These are phyloP conservation scores for Drosophila varians DNA, from an alignment of 1,140 invertebrate species.

Conservation along the genomic window DNA sequence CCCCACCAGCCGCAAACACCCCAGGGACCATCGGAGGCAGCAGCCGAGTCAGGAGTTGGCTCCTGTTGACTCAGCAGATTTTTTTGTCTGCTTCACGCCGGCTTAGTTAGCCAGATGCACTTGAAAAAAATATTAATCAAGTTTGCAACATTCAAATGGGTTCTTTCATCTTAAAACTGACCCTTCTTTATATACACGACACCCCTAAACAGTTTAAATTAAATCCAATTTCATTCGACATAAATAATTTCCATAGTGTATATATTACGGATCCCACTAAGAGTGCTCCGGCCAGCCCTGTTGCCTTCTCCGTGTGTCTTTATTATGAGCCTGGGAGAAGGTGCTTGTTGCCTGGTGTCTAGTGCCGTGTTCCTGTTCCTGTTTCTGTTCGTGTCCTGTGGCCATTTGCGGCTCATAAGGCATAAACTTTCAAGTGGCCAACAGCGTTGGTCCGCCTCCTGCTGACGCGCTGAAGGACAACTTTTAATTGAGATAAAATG, in stretches of 20 bases:
- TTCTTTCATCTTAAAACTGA: too few relatives aligned
- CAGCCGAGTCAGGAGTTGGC: slow-evolving; percentile 34
- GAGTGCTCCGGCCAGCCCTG: not conserved
- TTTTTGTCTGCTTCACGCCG: slow-evolving; percentile 27
- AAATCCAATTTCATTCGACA: not conserved
- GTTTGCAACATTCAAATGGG: not conserved
- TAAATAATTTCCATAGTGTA: not conserved
- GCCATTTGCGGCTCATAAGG: slow-evolving; percentile 81
- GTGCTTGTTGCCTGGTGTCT: slow-evolving; percentile 1
- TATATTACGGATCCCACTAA: not conserved
- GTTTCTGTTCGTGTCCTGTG: slow-evolving; percentile 73
- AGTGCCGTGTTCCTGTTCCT: slow-evolving; percentile 12
- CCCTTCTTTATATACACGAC: too few relatives aligned
- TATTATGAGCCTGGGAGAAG: slow-evolving; percentile 51
- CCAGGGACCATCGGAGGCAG: slow-evolving; percentile 26
- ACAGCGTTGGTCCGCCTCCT: slow-evolving; percentile 35
- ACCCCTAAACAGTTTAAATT: too few relatives aligned
- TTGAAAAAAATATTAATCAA: not conserved
- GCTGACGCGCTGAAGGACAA: slow-evolving; percentile 80
- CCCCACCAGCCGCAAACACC: slow-evolving; percentile 33
- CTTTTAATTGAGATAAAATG: slow-evolving; percentile 82
- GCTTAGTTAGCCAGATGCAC: slow-evolving; percentile 55
- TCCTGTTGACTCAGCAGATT: slow-evolving; percentile 73
- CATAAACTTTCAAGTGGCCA: slow-evolving; percentile 81
- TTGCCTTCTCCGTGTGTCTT: slow-evolving; percentile 58